Percentiles rank a stretch among this genome's conserved stretches.
Evolutionary conservation across 1,140 invertebrate genomes (phyloP).

Genomic region (Pogonomyrmex barbatus): DNA sequence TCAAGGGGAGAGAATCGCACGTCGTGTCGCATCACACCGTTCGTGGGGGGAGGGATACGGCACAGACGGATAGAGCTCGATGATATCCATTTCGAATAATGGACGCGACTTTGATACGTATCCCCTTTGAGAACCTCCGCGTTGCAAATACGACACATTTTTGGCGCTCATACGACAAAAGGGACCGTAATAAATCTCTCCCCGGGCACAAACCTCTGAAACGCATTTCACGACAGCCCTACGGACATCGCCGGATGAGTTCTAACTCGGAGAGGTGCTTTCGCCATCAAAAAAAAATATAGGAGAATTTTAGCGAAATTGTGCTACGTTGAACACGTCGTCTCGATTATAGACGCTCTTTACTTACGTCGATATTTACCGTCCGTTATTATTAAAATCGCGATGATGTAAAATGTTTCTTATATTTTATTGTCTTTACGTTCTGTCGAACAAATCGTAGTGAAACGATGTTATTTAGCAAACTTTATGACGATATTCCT

Average conservation of each 20-base stretch:
- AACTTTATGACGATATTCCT: neutral
- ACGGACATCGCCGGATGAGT: neutral
- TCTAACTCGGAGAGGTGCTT: constrained; percentile 40
- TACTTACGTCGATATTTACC: neutral
- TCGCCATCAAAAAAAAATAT: neutral
- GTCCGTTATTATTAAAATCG: constrained; percentile 6
- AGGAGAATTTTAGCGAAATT: constrained; percentile 16
- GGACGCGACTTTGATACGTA: constrained; percentile 57
- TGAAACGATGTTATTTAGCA: neutral
- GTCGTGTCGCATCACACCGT: neutral
- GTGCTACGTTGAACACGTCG: neutral
- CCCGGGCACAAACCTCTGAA: constrained; percentile 25
- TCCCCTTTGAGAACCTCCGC: constrained; percentile 49
- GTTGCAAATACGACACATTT: constrained; percentile 32
- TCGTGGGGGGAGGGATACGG: neutral
- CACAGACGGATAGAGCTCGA: constrained; percentile 8
- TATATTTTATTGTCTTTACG: neutral
- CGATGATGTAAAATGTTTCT: neutral
- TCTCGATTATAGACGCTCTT: no score
- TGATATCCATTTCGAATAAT: constrained; percentile 67
- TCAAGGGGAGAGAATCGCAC: neutral
- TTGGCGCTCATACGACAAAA: constrained; percentile 55
- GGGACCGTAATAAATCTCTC: constrained; percentile 56
- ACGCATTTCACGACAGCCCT: constrained; percentile 11
- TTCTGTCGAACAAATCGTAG: neutral